Percentiles rank a stretch among this genome's conserved stretches.
phyloP scores from a whole-genome alignment of 2,888 invertebrate genomes.

The Catocala fraxini region DNA sequence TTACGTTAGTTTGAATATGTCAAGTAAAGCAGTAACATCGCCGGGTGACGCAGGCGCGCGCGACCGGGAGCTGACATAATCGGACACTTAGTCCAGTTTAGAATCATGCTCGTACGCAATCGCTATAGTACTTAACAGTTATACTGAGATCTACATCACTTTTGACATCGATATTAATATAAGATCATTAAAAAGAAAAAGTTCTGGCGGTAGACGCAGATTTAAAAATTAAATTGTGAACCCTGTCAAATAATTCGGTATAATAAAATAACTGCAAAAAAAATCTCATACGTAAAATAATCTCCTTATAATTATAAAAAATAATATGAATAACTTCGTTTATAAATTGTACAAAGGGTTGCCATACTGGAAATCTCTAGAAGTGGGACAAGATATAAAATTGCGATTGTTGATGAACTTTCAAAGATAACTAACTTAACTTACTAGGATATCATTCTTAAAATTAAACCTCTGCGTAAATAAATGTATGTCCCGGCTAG shows the following conservation, averaged over 20 bases:
- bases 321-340: background rate
- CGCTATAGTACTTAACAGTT: background rate
- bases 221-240: background rate
- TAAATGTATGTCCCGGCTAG: background rate
- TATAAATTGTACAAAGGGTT: no score
- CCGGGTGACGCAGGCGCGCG: no score
- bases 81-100: background rate
- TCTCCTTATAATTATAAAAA: constrained; percentile 1
- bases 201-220: background rate
- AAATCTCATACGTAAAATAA: constrained; percentile 8
- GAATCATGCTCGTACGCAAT: background rate
- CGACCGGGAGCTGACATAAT: background rate
- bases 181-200: constrained; percentile 3
- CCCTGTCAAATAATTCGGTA: constrained; percentile 8
- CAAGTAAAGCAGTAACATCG: no score
- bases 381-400: background rate
- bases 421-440: constrained; percentile 1
- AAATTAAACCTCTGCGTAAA: constrained; percentile 11
- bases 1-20: no score
- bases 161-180: background rate
- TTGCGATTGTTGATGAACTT: background rate
- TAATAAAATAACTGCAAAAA: background rate
- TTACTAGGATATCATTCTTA: constrained; percentile 2
- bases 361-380: background rate
- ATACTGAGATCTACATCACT: background rate